Percentiles rank a stretch among this genome's conserved stretches.
Conservation (phyloP, 2,888 invertebrate species). For the Volucella bombylans region DNA sequence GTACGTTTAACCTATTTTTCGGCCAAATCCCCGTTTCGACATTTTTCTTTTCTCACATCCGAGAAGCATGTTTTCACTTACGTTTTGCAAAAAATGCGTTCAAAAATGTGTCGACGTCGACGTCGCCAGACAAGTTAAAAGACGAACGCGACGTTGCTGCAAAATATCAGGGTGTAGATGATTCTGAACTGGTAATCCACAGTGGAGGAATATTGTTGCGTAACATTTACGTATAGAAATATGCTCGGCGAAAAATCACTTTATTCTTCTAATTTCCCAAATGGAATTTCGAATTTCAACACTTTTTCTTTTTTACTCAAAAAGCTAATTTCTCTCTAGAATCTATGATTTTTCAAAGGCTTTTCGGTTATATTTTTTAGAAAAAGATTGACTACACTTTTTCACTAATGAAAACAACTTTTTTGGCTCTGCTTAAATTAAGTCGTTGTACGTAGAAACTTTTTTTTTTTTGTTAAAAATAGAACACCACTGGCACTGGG, state of each 20-base stretch:
- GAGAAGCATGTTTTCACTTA: constrained; percentile 55
- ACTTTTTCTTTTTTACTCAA: constrained; percentile 9
- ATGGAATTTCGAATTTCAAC: constrained; percentile 36
- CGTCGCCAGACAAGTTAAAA: not conserved
- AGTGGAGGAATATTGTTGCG: constrained; percentile 62
- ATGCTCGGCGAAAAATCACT: constrained; percentile 42
- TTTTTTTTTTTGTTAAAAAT: constrained; percentile 60
- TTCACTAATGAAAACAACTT: constrained; percentile 2
- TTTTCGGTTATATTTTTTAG: not conserved
- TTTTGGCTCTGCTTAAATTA: not conserved
- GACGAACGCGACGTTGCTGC: constrained; percentile 30
- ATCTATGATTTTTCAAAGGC: not conserved
- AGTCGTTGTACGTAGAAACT: constrained; percentile 9
- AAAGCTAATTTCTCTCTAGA: not conserved
- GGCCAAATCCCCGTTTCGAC: constrained; percentile 55
- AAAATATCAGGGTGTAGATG: constrained; percentile 69
- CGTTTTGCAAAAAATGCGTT: constrained; percentile 63
- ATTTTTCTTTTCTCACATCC: constrained; percentile 49
- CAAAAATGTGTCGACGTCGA: constrained; percentile 27
- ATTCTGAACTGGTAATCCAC: constrained; percentile 62
- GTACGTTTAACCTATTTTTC: constrained; percentile 65
- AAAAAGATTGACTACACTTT: constrained; percentile 8
- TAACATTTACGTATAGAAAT: constrained; percentile 70
- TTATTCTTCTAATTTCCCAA: constrained; percentile 20
- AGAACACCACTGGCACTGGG: constrained; percentile 55